A percentile compares a stretch with the other conserved stretches of the same genome.
These are phyloP conservation scores for Saguinus imperator DNA, from an alignment of 2,113 vertebrate genomes.

Conservation along the genomic window DNA sequence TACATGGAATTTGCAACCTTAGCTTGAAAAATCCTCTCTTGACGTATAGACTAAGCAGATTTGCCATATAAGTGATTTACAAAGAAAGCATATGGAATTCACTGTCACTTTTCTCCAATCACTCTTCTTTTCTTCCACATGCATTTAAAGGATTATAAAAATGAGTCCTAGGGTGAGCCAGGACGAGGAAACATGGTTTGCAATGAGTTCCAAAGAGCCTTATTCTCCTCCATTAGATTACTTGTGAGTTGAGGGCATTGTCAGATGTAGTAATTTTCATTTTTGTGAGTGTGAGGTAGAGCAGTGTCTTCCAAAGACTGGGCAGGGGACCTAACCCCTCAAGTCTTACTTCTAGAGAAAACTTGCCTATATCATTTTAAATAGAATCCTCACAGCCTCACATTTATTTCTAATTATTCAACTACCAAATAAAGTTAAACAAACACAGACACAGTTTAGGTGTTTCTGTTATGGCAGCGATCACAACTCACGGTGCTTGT, in stretches of 20 bases:
- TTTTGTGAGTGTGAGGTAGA: not conserved
- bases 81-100: slow-evolving; percentile 57
- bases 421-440: not conserved
- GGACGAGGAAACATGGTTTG: not conserved
- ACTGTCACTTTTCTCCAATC: slow-evolving; percentile 46
- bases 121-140: slow-evolving; percentile 14
- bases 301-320: not conserved
- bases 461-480: not conserved
- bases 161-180: not conserved
- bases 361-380: not conserved
- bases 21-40: slow-evolving; percentile 59
- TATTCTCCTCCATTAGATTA: not conserved
- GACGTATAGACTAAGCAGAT: slow-evolving; percentile 56
- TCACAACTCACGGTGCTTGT: not conserved
- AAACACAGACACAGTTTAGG: not conserved
- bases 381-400: not conserved
- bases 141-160: slow-evolving; percentile 36
- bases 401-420: not conserved
- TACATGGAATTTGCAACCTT: slow-evolving; percentile 57
- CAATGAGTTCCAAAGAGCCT: not conserved
- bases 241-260: not conserved
- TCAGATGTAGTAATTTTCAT: not conserved
- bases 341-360: not conserved
- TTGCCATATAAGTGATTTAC: slow-evolving; percentile 57
- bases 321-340: not conserved